A percentile compares a stretch with the other conserved stretches of the same genome.
Evolutionary conservation across 2,113 vertebrate genomes (phyloP).

Genomic region (Tachysurus fulvidraco): DNA sequence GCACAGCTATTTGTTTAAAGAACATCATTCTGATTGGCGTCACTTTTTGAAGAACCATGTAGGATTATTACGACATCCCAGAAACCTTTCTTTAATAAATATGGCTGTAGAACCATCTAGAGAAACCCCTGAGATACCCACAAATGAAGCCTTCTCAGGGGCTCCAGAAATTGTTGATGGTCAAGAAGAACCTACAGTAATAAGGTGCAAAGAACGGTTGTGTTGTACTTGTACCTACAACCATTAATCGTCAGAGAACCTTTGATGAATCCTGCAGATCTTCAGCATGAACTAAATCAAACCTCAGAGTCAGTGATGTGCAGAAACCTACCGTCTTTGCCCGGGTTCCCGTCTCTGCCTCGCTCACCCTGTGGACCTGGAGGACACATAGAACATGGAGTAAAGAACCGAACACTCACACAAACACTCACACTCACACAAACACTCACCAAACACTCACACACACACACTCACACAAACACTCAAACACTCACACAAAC

Average conservation of each 20-base stretch:
- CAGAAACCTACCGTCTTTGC: constrained; percentile 69
- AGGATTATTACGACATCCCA: neutral
- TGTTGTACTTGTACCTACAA: neutral
- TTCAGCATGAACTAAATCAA: neutral
- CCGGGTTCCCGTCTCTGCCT: constrained; percentile 71
- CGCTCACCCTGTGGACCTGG: constrained; percentile 75
- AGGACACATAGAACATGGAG: neutral
- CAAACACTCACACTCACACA: neutral
- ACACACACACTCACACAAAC: neutral
- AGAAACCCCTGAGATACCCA: neutral
- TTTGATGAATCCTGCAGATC: neutral
- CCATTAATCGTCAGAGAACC: neutral
- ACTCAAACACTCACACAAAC: no score
- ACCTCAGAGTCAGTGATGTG: neutral
- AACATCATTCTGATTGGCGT: neutral
- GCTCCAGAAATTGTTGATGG: neutral
- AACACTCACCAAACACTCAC: neutral
- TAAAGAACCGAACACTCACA: neutral
- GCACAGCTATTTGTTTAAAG: neutral
- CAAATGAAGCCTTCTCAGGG: neutral
- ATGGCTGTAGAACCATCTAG: neutral
- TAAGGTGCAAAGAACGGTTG: neutral
- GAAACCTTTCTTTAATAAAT: neutral
- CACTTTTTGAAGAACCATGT: neutral
- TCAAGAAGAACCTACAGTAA: neutral